Conservation (phyloP, 2,797 vertebrate species). For the Liparis tanakae region DNA sequence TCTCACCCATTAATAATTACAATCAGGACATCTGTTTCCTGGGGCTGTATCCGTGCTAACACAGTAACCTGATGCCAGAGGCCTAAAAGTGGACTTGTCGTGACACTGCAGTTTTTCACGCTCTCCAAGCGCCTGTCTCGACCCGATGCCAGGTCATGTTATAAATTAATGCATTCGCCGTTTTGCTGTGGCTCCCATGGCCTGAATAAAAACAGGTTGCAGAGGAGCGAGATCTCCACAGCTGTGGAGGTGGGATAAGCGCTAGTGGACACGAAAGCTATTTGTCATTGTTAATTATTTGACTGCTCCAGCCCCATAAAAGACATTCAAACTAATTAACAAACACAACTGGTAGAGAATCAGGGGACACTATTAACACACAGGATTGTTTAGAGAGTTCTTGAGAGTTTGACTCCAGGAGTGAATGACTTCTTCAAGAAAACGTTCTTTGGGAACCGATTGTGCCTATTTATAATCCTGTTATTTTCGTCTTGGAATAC, state of each 20-base stretch:
- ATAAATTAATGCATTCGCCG: conserved; percentile 62
- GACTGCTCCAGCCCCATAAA: conserved; percentile 47
- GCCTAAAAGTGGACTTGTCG: conserved; percentile 62
- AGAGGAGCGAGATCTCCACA: conserved; percentile 47
- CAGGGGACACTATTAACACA: conserved; percentile 32
- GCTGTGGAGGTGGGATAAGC: conserved; percentile 62
- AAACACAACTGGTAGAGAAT: conserved; percentile 48
- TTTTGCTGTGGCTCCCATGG: conserved; percentile 35
- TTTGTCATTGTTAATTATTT: conserved; percentile 71
- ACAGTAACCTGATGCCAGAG: conserved; percentile 60
- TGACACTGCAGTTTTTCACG: conserved; percentile 68
- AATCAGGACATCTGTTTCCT: conserved; percentile 64
- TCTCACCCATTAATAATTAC: conserved; percentile 65
- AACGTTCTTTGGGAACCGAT: conserved; percentile 30
- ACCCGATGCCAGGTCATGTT: conserved; percentile 51
- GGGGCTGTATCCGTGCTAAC: conserved; percentile 65
- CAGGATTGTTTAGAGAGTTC: conserved; percentile 21
- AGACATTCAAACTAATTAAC: conserved; percentile 64
- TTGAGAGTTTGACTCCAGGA: conserved; percentile 33
- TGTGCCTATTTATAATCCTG: conserved; percentile 15
- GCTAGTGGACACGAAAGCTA: conserved; percentile 45
- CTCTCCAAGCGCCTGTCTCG: conserved; percentile 8
- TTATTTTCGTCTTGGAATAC: conserved; percentile 15
- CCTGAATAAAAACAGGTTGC: conserved; percentile 57
- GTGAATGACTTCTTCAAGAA: conserved; percentile 43